Evolutionary conservation across 2,113 vertebrate genomes (phyloP), one percentile per base, ranked within the genome.

Genomic region (Urocynchramus pylzowi): DNA sequence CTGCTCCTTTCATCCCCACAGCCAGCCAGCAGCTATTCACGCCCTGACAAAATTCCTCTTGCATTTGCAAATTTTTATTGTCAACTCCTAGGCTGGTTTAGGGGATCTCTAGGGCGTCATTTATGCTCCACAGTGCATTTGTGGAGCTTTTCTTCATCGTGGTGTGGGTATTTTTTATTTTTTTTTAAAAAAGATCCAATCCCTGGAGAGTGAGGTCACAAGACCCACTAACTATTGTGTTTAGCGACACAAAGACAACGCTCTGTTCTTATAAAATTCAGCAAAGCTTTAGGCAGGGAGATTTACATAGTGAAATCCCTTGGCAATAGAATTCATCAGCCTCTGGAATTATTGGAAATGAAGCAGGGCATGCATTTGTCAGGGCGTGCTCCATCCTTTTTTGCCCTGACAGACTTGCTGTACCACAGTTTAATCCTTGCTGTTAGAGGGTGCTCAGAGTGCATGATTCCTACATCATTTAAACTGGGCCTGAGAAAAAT

Each of bases 301-400:
- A 98, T 98, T 98, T 98, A 93, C 91, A 97, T 91, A 97, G 83
- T 1, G 10, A 98, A 97, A 95, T 97, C 85, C 91, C 81, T 87
- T 41, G 89, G 79, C 92, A 96, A 90, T 89, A 85, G 93, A 96
- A 96, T 97, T 95, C 94, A 96, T 92, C 93, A 91, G 79, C 74
- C 61, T 76, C n/a, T 95, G 50, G 68, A 97, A 91, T 97, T 97
- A 96, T 70, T 97, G 97, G 87, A 96, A 96, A 97, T 90, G 69
- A 97, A 94, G 35, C 76, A 86, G 89, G 75, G 14, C 82, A 91
- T 91, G 82, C 45, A 27, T 94, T 97, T 97, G 95, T 95, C 91
- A 95, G 90, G 70, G 41, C 52, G 41, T 71, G 69, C 67, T 96
- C 86, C 93, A 89, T 94, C 81, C 18, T 56, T 92, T 75, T 93